Base-by-base conservation (phyloP, 2,113 vertebrate species). In the Propithecus coquereli region DNA sequence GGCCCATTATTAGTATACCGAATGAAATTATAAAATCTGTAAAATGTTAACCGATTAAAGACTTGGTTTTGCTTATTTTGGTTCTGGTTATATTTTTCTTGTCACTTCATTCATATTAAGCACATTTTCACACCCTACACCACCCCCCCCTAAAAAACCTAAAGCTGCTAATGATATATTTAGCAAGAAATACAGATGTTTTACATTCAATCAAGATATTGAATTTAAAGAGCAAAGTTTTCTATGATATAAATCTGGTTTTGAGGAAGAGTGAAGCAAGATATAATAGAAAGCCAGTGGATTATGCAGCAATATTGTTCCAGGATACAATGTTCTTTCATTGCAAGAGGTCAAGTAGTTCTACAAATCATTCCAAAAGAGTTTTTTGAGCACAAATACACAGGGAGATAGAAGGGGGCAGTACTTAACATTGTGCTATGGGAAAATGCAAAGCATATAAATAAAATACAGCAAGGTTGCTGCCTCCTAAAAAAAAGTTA, bases 21-120 rank as follows among this genome's bases (percentile, higher is more conserved):
- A 91, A 71, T 45, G 1, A 94, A 96, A 97, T 94, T 73, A 85
- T 85, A 97, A 96, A 94, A 94, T 80, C 63, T 90, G 34, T 27
- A 93, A 88, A 90, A 96, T 85, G 20, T 86, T 94, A 97, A 73
- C 70, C 90, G 70, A 87, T 83, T 93, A 68, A 91, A 95, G 32
- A 79, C 17, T 73, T 84, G 11, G 9, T 82, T 91, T 87, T 92
- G 12, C 34, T 94, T 90, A 77, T 61, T 79, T 18, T n/a, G 43
- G 88, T 43, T 96, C 70, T 82, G 8, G 40, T 93, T 93, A 47
- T 57, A 65, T 86, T 90, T 96, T 90, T 27, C 65, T 95, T 85
- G 27, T 63, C 32, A 86, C 25, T 84, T 91, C 73, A 91, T 96
- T 97, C 32, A 79, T 37, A 18, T 83, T 95, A 92, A 95, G 30